Conservation (phyloP, 2,113 vertebrate species). For the Platycercus adscitus region DNA sequence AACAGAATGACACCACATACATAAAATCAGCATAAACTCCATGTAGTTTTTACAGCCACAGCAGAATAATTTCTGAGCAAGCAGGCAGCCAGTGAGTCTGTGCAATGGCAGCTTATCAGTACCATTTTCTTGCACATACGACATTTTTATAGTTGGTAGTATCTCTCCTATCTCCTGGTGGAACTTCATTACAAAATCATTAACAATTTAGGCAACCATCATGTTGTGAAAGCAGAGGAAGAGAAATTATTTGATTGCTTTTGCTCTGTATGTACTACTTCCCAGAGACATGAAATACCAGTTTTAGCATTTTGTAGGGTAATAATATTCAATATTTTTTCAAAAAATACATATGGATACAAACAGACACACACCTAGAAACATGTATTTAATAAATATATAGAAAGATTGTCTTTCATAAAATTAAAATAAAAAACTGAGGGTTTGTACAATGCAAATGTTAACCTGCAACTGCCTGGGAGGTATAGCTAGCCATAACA, state of each 20-base stretch:
- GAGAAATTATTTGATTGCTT: neutral
- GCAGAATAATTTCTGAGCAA: neutral
- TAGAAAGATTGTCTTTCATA: neutral
- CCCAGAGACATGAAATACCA: neutral
- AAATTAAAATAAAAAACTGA: neutral
- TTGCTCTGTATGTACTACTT: neutral
- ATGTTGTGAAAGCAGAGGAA: neutral
- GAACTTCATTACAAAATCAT: neutral
- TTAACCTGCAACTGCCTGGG: neutral
- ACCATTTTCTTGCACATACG: neutral
- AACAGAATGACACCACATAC: neutral
- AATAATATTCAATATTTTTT: neutral
- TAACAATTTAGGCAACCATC: neutral
- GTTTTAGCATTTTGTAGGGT: neutral
- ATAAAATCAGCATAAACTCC: neutral
- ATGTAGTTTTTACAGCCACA: neutral
- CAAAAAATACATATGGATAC: neutral
- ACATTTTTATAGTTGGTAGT: neutral
- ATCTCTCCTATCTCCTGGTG: neutral
- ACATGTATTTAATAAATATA: neutral
- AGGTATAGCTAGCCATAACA: neutral
- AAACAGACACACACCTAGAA: neutral
- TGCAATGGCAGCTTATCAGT: neutral
- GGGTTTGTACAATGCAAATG: neutral
- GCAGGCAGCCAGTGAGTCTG: neutral